These are phyloP conservation scores for Glandiceps talaboti DNA, from an alignment of 53 echinoderm and acorn worm genomes.

Conservation along the genomic window DNA sequence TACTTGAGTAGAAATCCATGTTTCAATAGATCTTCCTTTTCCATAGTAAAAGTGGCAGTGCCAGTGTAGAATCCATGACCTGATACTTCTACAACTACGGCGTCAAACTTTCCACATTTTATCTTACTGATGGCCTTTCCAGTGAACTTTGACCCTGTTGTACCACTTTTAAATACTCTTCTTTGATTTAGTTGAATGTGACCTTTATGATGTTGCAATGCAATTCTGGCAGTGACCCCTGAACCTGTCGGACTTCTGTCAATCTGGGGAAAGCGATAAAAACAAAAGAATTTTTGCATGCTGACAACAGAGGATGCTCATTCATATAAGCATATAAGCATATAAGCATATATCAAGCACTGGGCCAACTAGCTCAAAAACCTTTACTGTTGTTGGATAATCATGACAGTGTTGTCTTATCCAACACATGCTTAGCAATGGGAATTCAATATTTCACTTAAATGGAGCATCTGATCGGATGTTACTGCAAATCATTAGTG, in stretches of 20 bases:
- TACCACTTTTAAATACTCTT: conserved; percentile 44
- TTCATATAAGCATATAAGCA: too few relatives aligned
- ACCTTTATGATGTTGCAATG: conserved; percentile 62
- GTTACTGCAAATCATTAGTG: too few relatives aligned
- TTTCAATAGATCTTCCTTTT: conserved; percentile 53
- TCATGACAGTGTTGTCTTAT: too few relatives aligned
- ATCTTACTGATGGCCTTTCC: conserved; percentile 35
- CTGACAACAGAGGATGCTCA: too few relatives aligned
- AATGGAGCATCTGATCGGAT: too few relatives aligned
- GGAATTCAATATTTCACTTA: too few relatives aligned
- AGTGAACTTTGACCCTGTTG: conserved; percentile 42
- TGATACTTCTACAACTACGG: conserved; percentile 67
- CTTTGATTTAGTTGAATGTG: conserved; percentile 43
- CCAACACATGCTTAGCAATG: too few relatives aligned
- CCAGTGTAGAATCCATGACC: conserved; percentile 67
- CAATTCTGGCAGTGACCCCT: conserved; percentile 72
- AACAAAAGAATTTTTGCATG: neutral
- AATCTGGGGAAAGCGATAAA: conserved; percentile 26
- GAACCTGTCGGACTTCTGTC: conserved; percentile 81
- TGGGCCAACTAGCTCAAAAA: too few relatives aligned
- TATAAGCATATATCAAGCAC: too few relatives aligned
- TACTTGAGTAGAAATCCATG: conserved; percentile 41
- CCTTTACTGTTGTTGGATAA: too few relatives aligned
- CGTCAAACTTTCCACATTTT: conserved; percentile 54
- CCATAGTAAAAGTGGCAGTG: conserved; percentile 43